Percentiles rank a stretch among this genome's conserved stretches.
phyloP scores from a whole-genome alignment of 2,888 invertebrate species.

The Laothoe populi region DNA sequence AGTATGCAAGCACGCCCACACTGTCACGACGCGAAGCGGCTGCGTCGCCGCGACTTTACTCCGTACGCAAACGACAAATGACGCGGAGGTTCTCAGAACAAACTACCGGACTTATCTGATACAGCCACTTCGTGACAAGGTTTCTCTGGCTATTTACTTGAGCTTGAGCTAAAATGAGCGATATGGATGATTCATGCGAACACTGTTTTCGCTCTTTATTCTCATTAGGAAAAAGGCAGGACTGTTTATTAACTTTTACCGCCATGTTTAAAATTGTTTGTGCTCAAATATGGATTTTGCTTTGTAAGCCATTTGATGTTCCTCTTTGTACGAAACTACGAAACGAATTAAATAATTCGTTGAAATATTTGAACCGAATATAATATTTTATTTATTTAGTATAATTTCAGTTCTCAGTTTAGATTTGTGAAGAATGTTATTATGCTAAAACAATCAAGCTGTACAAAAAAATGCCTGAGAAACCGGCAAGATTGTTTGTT shows the following conservation, averaged over 20 bases:
- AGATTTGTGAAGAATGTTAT: too few relatives aligned
- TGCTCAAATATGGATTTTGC: neutral
- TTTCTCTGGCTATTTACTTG: constrained; percentile 58
- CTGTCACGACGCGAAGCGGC: constrained; percentile 61
- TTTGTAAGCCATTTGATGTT: neutral
- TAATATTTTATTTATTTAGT: too few relatives aligned
- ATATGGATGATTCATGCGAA: constrained; percentile 21
- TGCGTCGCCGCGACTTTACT: constrained; percentile 34
- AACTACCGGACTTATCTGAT: constrained; percentile 82
- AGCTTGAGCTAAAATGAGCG: constrained; percentile 31
- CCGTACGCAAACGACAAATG: constrained; percentile 71
- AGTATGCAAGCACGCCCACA: constrained; percentile 62
- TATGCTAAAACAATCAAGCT: too few relatives aligned
- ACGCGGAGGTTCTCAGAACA: constrained; percentile 70
- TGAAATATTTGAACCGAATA: too few relatives aligned
- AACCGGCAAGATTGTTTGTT: too few relatives aligned
- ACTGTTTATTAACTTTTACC: too few relatives aligned
- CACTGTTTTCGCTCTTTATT: neutral
- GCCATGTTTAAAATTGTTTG: neutral
- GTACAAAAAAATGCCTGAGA: too few relatives aligned
- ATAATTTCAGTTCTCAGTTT: too few relatives aligned
- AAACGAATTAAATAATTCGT: too few relatives aligned
- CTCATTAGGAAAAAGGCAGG: neutral
- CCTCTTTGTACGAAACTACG: too few relatives aligned
- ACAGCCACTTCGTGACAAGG: constrained; percentile 74